phyloP scores from a whole-genome alignment of 92 coral and sea anemone genomes.

The Heteractis magnifica region DNA sequence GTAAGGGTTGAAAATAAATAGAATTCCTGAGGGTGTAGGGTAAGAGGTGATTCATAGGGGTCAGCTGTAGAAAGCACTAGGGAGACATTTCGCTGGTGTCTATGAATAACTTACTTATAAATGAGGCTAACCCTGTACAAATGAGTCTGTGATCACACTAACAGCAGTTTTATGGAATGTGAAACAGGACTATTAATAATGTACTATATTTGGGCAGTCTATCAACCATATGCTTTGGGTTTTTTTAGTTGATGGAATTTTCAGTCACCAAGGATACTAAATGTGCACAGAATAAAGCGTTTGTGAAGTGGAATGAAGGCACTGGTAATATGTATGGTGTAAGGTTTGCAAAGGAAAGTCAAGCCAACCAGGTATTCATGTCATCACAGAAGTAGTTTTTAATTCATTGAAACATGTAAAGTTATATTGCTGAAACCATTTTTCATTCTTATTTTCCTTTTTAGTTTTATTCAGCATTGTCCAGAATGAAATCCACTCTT shows the following conservation, averaged over 20 bases:
- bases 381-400: not conserved
- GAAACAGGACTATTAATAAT: not conserved
- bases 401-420: not conserved
- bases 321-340: slow-evolving; percentile 57
- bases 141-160: too few species aligned
- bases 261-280: slow-evolving; percentile 62
- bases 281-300: slow-evolving; percentile 63
- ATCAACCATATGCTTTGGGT: not conserved
- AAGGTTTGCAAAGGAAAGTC: slow-evolving; percentile 72
- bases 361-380: slow-evolving; percentile 69
- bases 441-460: not conserved
- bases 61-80: too few species aligned
- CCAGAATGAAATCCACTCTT: slow-evolving; percentile 87
- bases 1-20: too few species aligned
- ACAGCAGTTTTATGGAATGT: too few species aligned
- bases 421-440: not conserved
- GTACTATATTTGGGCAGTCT: not conserved
- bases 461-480: slow-evolving; percentile 76
- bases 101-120: too few species aligned
- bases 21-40: too few species aligned
- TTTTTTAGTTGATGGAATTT: slow-evolving; percentile 68
- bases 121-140: too few species aligned
- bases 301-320: slow-evolving; percentile 80
- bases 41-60: too few species aligned
- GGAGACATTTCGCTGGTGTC: too few species aligned